Percentiles rank a stretch among this genome's conserved stretches.
phyloP scores from a whole-genome alignment of 2,888 invertebrate species.

The Ethmia dodecea region DNA sequence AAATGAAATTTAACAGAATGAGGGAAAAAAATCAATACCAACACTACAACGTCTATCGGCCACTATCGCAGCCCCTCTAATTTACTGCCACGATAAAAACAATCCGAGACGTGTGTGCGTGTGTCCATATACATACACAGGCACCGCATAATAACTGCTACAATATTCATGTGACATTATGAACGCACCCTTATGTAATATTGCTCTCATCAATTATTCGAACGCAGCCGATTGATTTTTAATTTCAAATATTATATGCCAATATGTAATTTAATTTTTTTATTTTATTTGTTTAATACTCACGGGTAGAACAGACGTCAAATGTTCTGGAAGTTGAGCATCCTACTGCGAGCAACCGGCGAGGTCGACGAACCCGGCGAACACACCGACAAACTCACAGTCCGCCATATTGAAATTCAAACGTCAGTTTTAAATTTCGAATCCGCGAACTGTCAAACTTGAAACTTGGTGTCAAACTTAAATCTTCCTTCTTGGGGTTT shows the following conservation, averaged over 20 bases:
- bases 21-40: slow-evolving; percentile 76
- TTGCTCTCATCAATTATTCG: slow-evolving; percentile 49
- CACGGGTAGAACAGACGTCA: slow-evolving; percentile 70
- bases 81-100: slow-evolving; percentile 72
- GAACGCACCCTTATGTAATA: slow-evolving; percentile 50
- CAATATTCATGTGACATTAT: slow-evolving; percentile 60
- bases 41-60: slow-evolving; percentile 56
- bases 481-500: slow-evolving; percentile 17
- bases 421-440: slow-evolving; percentile 49
- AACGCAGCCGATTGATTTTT: slow-evolving; percentile 28
- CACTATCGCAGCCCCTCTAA: slow-evolving; percentile 68
- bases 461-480: slow-evolving; percentile 38
- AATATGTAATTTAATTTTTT: too few relatives aligned
- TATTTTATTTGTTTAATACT: slow-evolving; percentile 50
- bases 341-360: slow-evolving; percentile 42
- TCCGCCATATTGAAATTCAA: slow-evolving; percentile 65
- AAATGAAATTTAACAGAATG: slow-evolving; percentile 78
- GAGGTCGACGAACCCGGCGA: slow-evolving; percentile 57
- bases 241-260: too few relatives aligned
- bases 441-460: slow-evolving; percentile 61
- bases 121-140: slow-evolving; percentile 22
- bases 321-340: slow-evolving; percentile 69
- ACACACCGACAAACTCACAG: slow-evolving; percentile 58
- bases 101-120: slow-evolving; percentile 47
- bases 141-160: slow-evolving; percentile 40